These are phyloP conservation scores for Thaleichthys pacificus DNA, from an alignment of 2,797 vertebrate genomes.

Conservation along the genomic window DNA sequence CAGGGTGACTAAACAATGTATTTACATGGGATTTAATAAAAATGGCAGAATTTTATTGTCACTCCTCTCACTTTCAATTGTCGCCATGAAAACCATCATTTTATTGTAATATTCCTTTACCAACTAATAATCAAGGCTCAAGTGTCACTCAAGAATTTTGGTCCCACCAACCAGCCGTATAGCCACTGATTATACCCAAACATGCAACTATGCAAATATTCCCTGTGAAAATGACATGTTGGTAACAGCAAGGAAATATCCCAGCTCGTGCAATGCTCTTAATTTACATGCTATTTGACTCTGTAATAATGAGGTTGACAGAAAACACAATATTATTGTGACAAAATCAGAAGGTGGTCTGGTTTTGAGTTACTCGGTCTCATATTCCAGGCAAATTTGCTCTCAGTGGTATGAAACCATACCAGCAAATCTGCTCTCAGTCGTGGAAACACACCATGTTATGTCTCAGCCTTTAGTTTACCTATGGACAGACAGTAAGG, in stretches of 20 bases:
- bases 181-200: background rate
- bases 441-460: no score
- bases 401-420: constrained; percentile 38
- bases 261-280: background rate
- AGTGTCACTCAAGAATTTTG: background rate
- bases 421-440: constrained; percentile 39
- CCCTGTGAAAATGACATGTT: constrained; percentile 30
- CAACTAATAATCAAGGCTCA: no score
- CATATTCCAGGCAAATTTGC: constrained; percentile 60
- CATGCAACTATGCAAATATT: constrained; percentile 34
- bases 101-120: background rate
- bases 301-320: constrained; percentile 38
- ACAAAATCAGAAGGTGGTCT: constrained; percentile 37
- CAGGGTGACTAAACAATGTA: constrained; percentile 8
- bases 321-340: constrained; percentile 55
- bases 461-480: constrained; percentile 52
- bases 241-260: constrained; percentile 31
- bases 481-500: constrained; percentile 37
- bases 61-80: background rate
- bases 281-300: constrained; percentile 60
- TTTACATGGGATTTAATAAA: constrained; percentile 10
- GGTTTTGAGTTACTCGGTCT: constrained; percentile 38
- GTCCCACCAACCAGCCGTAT: background rate
- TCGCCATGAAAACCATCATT: background rate
- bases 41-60: constrained; percentile 11